Evolutionary conservation across 2,113 vertebrate genomes (phyloP).

Genomic region (Rhagologus leucostigma): DNA sequence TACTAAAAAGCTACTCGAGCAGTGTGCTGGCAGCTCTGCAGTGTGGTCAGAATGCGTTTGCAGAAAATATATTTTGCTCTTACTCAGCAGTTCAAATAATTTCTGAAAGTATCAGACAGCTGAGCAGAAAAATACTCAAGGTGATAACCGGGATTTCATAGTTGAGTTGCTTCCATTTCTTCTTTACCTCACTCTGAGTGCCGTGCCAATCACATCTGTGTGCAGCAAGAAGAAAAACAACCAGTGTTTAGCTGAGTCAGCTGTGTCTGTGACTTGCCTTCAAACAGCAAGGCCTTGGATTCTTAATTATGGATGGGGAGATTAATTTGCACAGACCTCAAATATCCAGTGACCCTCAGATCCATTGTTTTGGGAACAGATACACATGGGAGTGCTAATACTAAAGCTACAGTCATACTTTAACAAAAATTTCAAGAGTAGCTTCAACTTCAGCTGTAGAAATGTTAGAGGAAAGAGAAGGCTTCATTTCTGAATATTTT

Average conservation of each 20-base stretch:
- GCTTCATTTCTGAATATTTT: background rate
- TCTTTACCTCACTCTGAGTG: background rate
- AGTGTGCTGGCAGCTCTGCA: background rate
- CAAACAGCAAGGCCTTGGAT: background rate
- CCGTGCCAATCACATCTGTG: background rate
- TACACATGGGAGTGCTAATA: background rate
- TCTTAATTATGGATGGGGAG: slow-evolving; percentile 11
- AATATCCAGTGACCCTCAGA: background rate
- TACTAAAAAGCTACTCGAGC: background rate
- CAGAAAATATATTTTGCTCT: background rate
- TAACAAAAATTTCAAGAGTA: background rate
- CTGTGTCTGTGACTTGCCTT: background rate
- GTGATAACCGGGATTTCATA: background rate
- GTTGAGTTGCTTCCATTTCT: background rate
- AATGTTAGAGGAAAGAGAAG: background rate
- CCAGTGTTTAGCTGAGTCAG: slow-evolving; percentile 5
- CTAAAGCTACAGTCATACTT: background rate
- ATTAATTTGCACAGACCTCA: background rate
- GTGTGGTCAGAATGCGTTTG: background rate
- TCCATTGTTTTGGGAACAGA: background rate
- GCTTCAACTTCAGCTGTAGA: background rate
- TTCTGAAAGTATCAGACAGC: background rate
- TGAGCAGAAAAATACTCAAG: background rate
- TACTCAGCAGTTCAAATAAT: background rate
- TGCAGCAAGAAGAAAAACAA: background rate